Conservation (phyloP, 1,140 invertebrate genomes). For the Tetraneura akinire region DNA sequence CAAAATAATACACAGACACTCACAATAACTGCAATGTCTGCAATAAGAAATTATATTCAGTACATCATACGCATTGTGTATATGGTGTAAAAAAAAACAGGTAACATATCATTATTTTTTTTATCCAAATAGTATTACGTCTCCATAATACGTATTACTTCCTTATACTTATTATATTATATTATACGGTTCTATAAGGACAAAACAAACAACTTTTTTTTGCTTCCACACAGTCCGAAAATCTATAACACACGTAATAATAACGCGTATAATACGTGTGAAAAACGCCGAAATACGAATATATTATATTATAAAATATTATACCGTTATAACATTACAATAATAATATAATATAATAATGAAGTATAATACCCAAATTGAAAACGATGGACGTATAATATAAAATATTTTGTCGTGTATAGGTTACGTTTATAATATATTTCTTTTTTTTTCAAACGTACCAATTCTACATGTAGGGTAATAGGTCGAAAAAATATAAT, state of each 20-base stretch:
- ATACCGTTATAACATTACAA: too few relatives aligned
- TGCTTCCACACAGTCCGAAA: background rate
- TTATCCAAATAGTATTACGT: slow-evolving; percentile 5
- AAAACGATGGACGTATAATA: background rate
- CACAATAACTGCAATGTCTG: too few relatives aligned
- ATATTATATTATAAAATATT: too few relatives aligned
- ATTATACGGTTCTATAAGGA: background rate
- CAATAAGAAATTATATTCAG: slow-evolving; percentile 7
- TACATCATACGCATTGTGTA: too few relatives aligned
- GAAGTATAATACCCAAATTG: background rate
- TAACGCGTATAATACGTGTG: slow-evolving; percentile 22
- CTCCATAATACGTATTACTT: too few relatives aligned
- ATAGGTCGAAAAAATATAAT: background rate
- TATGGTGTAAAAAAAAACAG: slow-evolving; percentile 21
- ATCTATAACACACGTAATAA: background rate
- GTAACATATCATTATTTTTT: slow-evolving; percentile 40
- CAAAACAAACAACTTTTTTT: slow-evolving; percentile 33
- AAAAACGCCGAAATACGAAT: slow-evolving; percentile 9
- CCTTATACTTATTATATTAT: too few relatives aligned
- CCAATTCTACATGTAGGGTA: background rate
- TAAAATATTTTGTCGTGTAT: background rate
- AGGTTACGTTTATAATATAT: too few relatives aligned
- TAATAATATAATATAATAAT: background rate
- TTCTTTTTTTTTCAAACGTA: background rate
- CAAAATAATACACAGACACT: too few relatives aligned